Conservation (phyloP, 2,888 invertebrate genomes). For the Diarsia brunnea region DNA sequence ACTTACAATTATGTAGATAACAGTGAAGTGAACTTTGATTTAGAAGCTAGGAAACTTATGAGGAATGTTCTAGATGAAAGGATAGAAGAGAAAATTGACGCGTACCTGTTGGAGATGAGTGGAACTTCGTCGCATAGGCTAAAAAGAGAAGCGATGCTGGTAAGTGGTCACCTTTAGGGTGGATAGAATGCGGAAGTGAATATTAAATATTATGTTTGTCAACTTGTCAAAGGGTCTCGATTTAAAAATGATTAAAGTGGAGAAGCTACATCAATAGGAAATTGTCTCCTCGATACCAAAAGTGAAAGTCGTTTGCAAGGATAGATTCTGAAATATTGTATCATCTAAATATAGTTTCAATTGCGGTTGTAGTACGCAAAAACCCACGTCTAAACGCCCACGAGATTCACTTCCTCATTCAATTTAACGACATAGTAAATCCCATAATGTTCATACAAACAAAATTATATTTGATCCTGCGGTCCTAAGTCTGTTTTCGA, state of each 20-base stretch:
- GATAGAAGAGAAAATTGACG: slow-evolving; percentile 80
- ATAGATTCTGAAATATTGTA: not conserved
- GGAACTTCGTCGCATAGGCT: slow-evolving; percentile 72
- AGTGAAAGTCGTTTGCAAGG: not conserved
- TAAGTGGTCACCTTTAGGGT: slow-evolving; percentile 66
- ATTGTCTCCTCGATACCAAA: too few species aligned
- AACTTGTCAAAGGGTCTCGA: not conserved
- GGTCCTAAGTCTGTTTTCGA: not conserved
- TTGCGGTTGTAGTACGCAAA: slow-evolving; percentile 41
- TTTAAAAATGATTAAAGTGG: not conserved
- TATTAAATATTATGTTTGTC: not conserved
- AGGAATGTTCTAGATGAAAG: slow-evolving; percentile 78
- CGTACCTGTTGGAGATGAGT: slow-evolving; percentile 75
- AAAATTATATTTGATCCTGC: not conserved
- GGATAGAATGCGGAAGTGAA: not conserved
- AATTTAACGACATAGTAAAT: slow-evolving; percentile 46
- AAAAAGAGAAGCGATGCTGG: slow-evolving; percentile 87
- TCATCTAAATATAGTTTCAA: slow-evolving; percentile 21
- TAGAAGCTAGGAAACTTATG: slow-evolving; percentile 72
- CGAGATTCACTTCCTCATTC: slow-evolving; percentile 27
- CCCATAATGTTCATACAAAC: not conserved
- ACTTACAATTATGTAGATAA: slow-evolving; percentile 79
- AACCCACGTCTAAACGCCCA: slow-evolving; percentile 9
- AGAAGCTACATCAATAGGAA: not conserved
- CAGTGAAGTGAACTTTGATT: slow-evolving; percentile 67